These are phyloP conservation scores for Drosophila lacertosa DNA, from an alignment of 1,140 invertebrate genomes.

Conservation along the genomic window DNA sequence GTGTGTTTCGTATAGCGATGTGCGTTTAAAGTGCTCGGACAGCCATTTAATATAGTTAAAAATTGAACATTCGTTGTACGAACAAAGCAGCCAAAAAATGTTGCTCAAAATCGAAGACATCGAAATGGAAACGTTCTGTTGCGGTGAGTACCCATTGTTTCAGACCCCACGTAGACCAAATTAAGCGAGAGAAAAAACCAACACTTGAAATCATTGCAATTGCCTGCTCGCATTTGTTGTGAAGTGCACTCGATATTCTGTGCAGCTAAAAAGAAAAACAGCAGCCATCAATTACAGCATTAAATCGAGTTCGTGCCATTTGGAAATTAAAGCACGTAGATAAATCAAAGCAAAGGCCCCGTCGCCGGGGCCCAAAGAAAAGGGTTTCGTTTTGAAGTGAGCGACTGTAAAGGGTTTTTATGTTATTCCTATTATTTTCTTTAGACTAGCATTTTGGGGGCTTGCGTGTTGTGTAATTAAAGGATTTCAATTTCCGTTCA, in stretches of 20 bases:
- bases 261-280: neutral
- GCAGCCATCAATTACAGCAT: slow-evolving; percentile 6
- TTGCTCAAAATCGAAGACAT: slow-evolving; percentile 73
- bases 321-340: slow-evolving; percentile 23
- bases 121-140: slow-evolving; percentile 81
- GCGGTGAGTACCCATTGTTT: slow-evolving; percentile 61
- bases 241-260: slow-evolving; percentile 30
- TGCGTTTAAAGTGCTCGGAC: slow-evolving; percentile 22
- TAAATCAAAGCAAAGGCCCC: slow-evolving; percentile 37
- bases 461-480: slow-evolving; percentile 44
- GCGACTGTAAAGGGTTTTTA: slow-evolving; percentile 27
- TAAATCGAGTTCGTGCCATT: neutral
- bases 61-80: neutral
- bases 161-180: slow-evolving; percentile 17
- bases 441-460: neutral
- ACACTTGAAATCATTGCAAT: slow-evolving; percentile 8
- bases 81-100: slow-evolving; percentile 43
- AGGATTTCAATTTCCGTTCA: slow-evolving; percentile 56
- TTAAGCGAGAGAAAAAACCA: slow-evolving; percentile 1
- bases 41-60: slow-evolving; percentile 7
- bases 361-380: slow-evolving; percentile 2
- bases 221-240: slow-evolving; percentile 6
- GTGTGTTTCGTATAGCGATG: neutral
- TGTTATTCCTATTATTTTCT: neutral
- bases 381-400: slow-evolving; percentile 28